Evolutionary conservation across 2,113 vertebrate genomes (phyloP), one percentile per base, ranked within the genome.

Genomic region (Turnix velox): DNA sequence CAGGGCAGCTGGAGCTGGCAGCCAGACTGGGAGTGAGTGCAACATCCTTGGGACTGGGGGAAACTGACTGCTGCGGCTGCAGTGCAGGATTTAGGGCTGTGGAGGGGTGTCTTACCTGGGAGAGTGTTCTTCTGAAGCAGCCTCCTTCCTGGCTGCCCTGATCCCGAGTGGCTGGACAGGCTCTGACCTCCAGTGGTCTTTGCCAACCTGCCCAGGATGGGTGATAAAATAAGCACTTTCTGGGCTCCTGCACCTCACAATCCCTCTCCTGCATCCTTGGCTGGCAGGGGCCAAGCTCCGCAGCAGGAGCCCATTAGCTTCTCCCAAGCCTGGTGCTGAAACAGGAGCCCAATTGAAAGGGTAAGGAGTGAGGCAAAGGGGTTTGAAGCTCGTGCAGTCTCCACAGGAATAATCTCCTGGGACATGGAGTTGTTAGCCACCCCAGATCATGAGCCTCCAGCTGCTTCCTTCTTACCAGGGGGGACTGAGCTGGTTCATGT

Each of bases 141-240:
- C 14, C 39, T 11, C 43, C 22, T 22, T 1, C 0, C 5, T 2
- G 54, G 35, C 45, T 92, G 66, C 66, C 59, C 42, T 69, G 39
- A 54, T 55, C 45, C 39, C 0, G 0, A 7, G n/a, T 7, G 17
- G 10, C 58, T 72, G 35, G 23, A 25, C 0, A 0, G 35, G 25
- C 25, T 40, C 52, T 57, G 58, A 55, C 54, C 19, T 82, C 49
- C 19, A 2, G n/a, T 1, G 6, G 35, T 59, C 48, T 17, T 55
- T 59, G 52, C 66, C 66, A 66, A 78, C 61, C 31, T 0, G 1
- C 55, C 55, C 0, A 0, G 65, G 28, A 25, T 59, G 55, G 31
- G n/a, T 1, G 6, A 31, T 87, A 71, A 82, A 77, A 59, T 58
- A 39, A 78, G 52, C 51, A 43, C 25, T 51, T 31, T 37, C 43